Conservation (phyloP, 2,113 vertebrate species). For the Odontesthes bonariensis region DNA sequence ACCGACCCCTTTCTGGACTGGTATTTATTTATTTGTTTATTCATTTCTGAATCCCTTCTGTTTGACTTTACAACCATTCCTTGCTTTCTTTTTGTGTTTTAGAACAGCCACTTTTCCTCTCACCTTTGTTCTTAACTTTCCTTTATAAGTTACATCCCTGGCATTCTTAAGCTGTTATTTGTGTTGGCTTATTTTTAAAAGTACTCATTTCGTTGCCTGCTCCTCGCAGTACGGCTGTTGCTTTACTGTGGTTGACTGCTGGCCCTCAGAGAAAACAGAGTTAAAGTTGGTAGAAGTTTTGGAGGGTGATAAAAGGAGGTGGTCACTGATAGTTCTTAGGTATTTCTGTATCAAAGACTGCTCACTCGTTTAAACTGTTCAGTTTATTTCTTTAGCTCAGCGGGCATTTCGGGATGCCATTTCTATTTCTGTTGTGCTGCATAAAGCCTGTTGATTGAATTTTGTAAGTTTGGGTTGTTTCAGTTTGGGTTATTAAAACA, state of each 20-base stretch:
- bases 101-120: constrained; percentile 53
- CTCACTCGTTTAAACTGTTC: neutral
- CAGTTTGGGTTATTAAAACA: constrained; percentile 3
- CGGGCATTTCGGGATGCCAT: neutral
- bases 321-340: constrained; percentile 14
- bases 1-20: constrained; percentile 86
- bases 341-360: neutral
- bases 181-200: constrained; percentile 55
- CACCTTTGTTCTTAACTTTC: constrained; percentile 45
- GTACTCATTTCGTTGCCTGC: constrained; percentile 65
- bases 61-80: constrained; percentile 67
- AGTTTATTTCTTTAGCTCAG: neutral
- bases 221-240: constrained; percentile 60
- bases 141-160: constrained; percentile 45
- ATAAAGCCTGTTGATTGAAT: neutral
- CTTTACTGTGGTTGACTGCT: constrained; percentile 67
- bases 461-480: neutral
- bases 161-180: constrained; percentile 63
- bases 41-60: constrained; percentile 73
- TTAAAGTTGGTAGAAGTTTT: constrained; percentile 36
- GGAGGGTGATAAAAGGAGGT: constrained; percentile 41
- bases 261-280: constrained; percentile 47
- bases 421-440: constrained; percentile 20
- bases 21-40: constrained; percentile 86
- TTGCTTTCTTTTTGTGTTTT: constrained; percentile 62